Base-by-base conservation (phyloP, 2,888 invertebrate genomes). In the Callyntrura guangdongensis region DNA sequence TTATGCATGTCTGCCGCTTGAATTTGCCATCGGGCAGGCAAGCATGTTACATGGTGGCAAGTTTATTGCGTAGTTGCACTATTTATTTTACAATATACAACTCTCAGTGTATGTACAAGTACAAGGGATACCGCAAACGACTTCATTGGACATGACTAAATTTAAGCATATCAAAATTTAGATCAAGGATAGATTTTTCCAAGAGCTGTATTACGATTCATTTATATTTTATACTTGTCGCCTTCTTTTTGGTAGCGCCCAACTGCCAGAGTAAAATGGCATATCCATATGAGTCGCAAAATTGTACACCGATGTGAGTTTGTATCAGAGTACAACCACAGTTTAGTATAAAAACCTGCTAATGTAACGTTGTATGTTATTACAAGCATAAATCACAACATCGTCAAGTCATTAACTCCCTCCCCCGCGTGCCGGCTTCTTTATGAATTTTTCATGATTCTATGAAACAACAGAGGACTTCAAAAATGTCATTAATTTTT, bases 401-500 rank as follows among this genome's bases (percentile, higher is more conserved):
- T n/a, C n/a, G n/a, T n/a, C n/a, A 45, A 74, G 74, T 49, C 74
- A 74, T 74, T 74, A 47, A 47, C 74, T 74, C 74, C 81, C 74
- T 74, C 74, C 81, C 17, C 36, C 61, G 5, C 36, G 59, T 81
- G 56, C 27, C 61, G 27, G 82, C 20, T 12, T 20, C 22, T 14
- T 61, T 45, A 85, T 85, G 85, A 85, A 85, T 85, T 56, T 72
- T 85, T 85, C 72, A 85, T 85, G 56, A 56, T 11, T 85, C 27
- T 36, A 14, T 20, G n/a, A 17, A 59, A 9, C 59, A 53, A 53
- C 36, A 47, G 56, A 27, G 67, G 47, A 36, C 56, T 64, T 83
- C 36, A 74, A 83, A 72, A 72, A 72, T 47, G 45, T 64, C 82
- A 82, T 83, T 83, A 49, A 83, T 67, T 83, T 67, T 27, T 69